Evolutionary conservation across 2,113 vertebrate species (phyloP).

Genomic region (Meleagris gallopavo): DNA sequence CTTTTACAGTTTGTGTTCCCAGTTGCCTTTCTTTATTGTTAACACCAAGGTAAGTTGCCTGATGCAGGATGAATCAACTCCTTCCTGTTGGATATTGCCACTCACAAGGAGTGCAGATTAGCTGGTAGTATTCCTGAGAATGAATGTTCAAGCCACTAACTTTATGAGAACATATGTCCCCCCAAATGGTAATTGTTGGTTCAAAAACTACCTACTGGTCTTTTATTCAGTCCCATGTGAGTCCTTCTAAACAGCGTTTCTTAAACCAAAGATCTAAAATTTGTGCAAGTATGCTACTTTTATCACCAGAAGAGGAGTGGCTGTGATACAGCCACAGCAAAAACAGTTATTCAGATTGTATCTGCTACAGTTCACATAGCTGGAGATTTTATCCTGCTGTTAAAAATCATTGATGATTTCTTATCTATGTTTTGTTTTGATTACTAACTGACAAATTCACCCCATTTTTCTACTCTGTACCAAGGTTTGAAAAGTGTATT

Average conservation of each 20-base stretch:
- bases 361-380: not conserved
- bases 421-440: not conserved
- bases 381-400: not conserved
- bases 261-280: not conserved
- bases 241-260: fast-evolving
- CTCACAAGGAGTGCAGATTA: not conserved
- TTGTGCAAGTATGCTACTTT: not conserved
- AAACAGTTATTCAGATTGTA: not conserved
- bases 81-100: not conserved
- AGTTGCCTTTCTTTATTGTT: not conserved
- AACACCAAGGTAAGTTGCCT: not conserved
- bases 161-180: not conserved
- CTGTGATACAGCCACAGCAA: not conserved
- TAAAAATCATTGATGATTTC: not conserved
- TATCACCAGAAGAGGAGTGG: not conserved
- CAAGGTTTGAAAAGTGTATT: not conserved
- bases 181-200: not conserved
- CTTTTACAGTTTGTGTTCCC: not conserved
- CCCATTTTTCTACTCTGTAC: not conserved
- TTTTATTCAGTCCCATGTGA: not conserved
- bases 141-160: not conserved
- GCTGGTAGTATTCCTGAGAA: not conserved
- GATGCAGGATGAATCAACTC: not conserved
- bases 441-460: not conserved
- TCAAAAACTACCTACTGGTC: not conserved